Evolutionary conservation across 2,888 invertebrate genomes (phyloP), one percentile per base, ranked within the genome.

Genomic region (Argyra leucocephala): DNA sequence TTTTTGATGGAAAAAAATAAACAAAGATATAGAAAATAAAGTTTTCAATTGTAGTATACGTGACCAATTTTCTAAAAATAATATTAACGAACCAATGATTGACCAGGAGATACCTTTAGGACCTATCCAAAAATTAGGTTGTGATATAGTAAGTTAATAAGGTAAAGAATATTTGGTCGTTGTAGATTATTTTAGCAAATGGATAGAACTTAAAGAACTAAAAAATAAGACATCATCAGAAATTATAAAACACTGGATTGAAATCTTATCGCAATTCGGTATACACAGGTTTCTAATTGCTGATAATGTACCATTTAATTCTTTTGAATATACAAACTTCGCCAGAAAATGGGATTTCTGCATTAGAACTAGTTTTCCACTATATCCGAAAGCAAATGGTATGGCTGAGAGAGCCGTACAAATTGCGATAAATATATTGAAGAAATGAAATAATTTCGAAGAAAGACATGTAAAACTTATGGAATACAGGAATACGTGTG

Each of bases 131-230:
- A n/a, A n/a, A n/a, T n/a, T n/a, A n/a, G n/a, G n/a, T n/a, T n/a
- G 59, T 12, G 74, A 74, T 68, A 71, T 75, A 66, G 69, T 70
- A 58, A 70, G 73, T 65, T 69, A 69, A 65, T 60, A 63, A n/a
- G 65, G 68, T 23, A 67, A 70, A 63, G 65, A 67, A 63, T 72
- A 69, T 64, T 66, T 74, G 36, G 66, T 72, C 9, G 63, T 72
- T 36, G 62, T 69, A 24, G 72, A 73, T 66, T 69, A 66, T 60
- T 72, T 66, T 22, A 69, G 64, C 2, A 70, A 69, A 48, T 71
- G 66, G 68, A 57, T 70, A 36, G 69, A 72, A 63, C 64, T 70
- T 18, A 63, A 63, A n/a, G 57, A 64, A 22, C 26, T 70, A 10
- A 66, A 62, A 15, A 66, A 61, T 57, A 69, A 69, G 18, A 68